These are phyloP conservation scores for Zapus hudsonius DNA, from an alignment of 2,113 vertebrate genomes.

Conservation along the genomic window DNA sequence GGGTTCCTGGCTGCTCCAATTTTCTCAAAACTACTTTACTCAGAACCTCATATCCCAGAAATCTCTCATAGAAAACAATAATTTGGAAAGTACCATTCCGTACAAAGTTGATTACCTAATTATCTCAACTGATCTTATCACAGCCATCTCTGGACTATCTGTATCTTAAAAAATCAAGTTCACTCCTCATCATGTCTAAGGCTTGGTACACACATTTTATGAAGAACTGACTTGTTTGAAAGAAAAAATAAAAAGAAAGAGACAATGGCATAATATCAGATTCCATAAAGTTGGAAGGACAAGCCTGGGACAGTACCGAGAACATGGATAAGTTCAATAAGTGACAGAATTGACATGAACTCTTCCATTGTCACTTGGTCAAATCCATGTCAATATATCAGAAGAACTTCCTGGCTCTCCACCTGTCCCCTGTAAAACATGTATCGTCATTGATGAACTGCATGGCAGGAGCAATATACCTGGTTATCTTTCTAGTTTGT, in stretches of 20 bases:
- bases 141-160: background rate
- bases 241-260: background rate
- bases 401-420: background rate
- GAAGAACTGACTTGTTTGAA: background rate
- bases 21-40: background rate
- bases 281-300: background rate
- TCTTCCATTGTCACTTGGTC: background rate
- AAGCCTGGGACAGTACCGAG: background rate
- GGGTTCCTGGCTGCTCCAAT: too few species aligned
- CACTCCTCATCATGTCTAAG: background rate
- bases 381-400: background rate
- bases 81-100: background rate
- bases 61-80: background rate
- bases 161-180: background rate
- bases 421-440: background rate
- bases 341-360: background rate
- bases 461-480: background rate
- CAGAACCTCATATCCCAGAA: too few species aligned
- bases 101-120: background rate
- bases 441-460: background rate
- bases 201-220: accelerated
- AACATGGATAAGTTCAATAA: background rate
- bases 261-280: background rate
- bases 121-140: background rate
- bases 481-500: background rate